Conservation (phyloP, 1,140 invertebrate species). For the Aphaenogaster ashmeadi region DNA sequence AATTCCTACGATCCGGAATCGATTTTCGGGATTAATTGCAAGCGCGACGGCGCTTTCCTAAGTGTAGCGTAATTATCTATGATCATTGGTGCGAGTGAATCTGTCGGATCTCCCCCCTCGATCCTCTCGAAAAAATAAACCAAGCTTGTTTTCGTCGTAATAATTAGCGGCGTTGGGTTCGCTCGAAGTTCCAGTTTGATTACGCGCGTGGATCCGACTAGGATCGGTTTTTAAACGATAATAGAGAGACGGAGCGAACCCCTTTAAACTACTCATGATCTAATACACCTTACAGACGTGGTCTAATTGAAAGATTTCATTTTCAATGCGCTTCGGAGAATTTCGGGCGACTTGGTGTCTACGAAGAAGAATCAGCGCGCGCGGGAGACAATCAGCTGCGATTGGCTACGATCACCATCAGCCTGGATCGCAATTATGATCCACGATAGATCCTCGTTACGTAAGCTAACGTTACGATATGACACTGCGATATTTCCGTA, state of each 20-base stretch:
- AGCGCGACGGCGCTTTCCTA: neutral
- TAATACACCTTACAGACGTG: neutral
- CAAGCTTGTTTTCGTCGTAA: neutral
- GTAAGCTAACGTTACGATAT: slow-evolving; percentile 10
- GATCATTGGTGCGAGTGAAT: neutral
- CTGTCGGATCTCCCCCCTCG: neutral
- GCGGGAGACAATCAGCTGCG: neutral
- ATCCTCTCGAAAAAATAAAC: slow-evolving; percentile 26
- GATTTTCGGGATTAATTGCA: slow-evolving; percentile 17
- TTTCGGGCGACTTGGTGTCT: neutral
- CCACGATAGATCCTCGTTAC: slow-evolving; percentile 7
- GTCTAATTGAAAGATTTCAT: slow-evolving; percentile 2
- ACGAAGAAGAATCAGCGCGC: neutral
- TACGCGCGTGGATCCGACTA: neutral
- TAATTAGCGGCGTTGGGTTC: neutral
- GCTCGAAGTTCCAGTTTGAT: slow-evolving; percentile 1
- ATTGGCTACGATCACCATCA: neutral
- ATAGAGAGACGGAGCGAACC: neutral
- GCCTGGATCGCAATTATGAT: slow-evolving; percentile 24
- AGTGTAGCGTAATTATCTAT: neutral
- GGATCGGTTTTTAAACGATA: neutral
- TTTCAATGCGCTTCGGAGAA: neutral
- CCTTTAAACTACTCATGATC: neutral
- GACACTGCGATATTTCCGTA: slow-evolving; percentile 7
- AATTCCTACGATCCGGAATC: neutral